Conservation (phyloP, 2,797 vertebrate genomes). For the Synanceia verrucosa region DNA sequence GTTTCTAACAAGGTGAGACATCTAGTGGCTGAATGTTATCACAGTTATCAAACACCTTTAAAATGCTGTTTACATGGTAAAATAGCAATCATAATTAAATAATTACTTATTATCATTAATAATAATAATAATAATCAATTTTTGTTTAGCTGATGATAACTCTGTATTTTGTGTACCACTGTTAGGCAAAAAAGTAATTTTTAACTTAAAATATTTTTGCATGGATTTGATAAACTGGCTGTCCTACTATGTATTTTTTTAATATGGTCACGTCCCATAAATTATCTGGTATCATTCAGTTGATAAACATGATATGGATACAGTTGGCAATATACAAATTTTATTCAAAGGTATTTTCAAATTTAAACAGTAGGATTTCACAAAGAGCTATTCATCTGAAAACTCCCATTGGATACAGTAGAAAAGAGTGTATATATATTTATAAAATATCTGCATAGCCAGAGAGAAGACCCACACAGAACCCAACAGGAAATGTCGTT, state of each 20-base stretch:
- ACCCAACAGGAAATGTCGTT: constrained; percentile 50
- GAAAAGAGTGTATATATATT: constrained; percentile 62
- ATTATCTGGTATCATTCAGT: too few species aligned
- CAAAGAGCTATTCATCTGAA: constrained; percentile 55
- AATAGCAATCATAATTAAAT: background rate
- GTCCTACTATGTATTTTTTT: background rate
- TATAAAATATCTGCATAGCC: constrained; percentile 77
- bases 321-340: constrained; percentile 70
- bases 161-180: background rate
- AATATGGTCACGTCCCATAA: too few species aligned
- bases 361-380: constrained; percentile 69
- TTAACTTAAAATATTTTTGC: background rate
- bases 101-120: too few species aligned
- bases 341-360: constrained; percentile 75
- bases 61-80: background rate
- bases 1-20: too few species aligned
- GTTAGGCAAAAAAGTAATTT: background rate
- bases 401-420: constrained; percentile 70
- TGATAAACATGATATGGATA: constrained; percentile 35
- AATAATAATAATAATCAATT: too few species aligned
- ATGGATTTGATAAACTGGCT: background rate
- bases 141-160: background rate
- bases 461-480: constrained; percentile 49
- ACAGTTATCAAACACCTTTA: too few species aligned
- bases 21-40: too few species aligned